Base-by-base conservation (phyloP, 1,140 invertebrate species). In the Teleopsis dalmanni region DNA sequence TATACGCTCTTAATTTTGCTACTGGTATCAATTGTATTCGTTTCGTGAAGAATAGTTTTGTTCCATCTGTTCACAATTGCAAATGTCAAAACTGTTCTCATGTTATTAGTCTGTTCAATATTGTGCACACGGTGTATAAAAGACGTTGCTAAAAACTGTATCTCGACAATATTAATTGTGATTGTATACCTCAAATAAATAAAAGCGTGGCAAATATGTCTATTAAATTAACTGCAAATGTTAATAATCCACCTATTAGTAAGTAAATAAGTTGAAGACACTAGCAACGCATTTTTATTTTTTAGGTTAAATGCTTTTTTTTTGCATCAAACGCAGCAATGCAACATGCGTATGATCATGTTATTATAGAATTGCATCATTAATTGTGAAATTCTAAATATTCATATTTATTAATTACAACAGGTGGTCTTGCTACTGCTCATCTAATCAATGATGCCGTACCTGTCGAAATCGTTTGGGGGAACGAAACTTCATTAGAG, bases 141-240 rank as follows among this genome's bases (percentile, higher is more conserved):
- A n/a, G n/a, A n/a, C n/a, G n/a, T n/a, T n/a, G n/a, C n/a, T n/a
- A n/a, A n/a, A n/a, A n/a, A n/a, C n/a, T n/a, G n/a, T n/a, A n/a
- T n/a, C n/a, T n/a, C n/a, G n/a, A n/a, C n/a, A n/a, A n/a, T n/a
- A 10, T 18, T 18, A 37, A 9, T 37, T 18, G 35, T 37, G 29
- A n/a, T 37, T 18, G 8, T 10, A 37, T 9, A 37, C 35, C 7
- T 16, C 8, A 19, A 37, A 21, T 5, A 2, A 96, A 94, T 75
- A 95, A 96, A 72, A 96, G 91, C 87, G 95, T 95, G 46, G 33
- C 38, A 43, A 62, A 42, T 8, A 69, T 69, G 65, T 54, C 62
- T 34, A 57, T 69, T 16, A 69, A 69, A 43, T 49, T 69, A 14
- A 69, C 63, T 44, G 65, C 65, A 10, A 69, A 69, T 50, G 55